Base-by-base conservation (phyloP, 2,797 vertebrate species). In the Manis pentadactyla region DNA sequence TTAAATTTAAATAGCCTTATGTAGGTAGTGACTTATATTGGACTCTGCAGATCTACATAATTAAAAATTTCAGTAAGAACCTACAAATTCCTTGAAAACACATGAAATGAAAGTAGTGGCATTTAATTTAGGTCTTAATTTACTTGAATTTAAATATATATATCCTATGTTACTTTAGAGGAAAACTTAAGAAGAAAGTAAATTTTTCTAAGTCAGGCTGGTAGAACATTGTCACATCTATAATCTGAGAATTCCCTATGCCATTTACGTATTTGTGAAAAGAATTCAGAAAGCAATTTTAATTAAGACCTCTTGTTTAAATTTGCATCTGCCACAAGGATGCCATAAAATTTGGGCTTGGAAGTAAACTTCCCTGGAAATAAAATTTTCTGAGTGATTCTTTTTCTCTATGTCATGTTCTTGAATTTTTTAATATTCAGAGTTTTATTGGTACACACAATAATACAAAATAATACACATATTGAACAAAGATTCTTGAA, bases 401-500 rank as follows among this genome's bases (percentile, higher is more conserved):
- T 94, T 95, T 79, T 92, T 61, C 7, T 93, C n/a, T 64, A 61
- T 94, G 27, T 73, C 39, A 31, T 81, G 49, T 39, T 85, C 95
- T 82, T 69, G 1, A 92, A 42, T 11, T 85, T 10, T 23, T 27
- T 92, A 93, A 61, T 75, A 55, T 31, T 93, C 4, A 57, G 1
- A 77, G 75, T 63, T 95, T 46, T 88, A 69, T 94, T 92, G 37
- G 29, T 66, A 53, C 17, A 73, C 82, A 82, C 0, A 93, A 1
- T 69, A 92, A 59, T 71, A 82, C 0, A 84, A 84, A 90, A 34
- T 82, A 92, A 79, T 79, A 23, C 31, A 88, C 15, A 29, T 79
- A 94, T 55, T 93, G 10, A 95, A 23, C 34, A 93, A 68, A 96
- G 34, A 59, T 94, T 29, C 34, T 97, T 90, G 29, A 85, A 90